These are phyloP conservation scores for Platorchestia sp. DNA, from an alignment of 1,140 invertebrate genomes.

Conservation along the genomic window DNA sequence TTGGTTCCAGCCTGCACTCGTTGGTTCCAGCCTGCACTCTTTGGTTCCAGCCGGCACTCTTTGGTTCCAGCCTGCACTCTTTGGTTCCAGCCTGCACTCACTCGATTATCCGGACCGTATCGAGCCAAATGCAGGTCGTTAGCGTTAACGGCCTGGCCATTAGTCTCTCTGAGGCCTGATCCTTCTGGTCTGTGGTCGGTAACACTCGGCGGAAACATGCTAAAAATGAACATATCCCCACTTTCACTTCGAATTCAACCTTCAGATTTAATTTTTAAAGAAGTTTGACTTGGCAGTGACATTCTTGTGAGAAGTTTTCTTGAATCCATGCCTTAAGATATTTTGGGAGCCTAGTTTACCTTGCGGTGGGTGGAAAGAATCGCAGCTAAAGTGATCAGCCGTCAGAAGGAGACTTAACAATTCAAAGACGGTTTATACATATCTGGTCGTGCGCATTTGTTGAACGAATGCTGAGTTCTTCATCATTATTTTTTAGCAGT, in stretches of 20 bases:
- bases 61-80: not conserved
- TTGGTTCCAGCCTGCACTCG: not conserved
- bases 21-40: not conserved
- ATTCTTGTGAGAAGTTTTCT: not conserved
- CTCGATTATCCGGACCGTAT: constrained; percentile 1
- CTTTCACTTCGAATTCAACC: not conserved
- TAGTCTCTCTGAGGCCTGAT: not conserved
- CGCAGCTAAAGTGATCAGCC: not conserved
- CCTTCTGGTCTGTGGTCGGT: not conserved
- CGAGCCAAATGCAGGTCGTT: constrained; percentile 28
- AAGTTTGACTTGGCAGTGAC: not conserved
- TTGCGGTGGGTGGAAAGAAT: not conserved
- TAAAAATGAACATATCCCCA: not conserved
- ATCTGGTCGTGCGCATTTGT: too few relatives aligned
- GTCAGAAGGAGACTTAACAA: not conserved
- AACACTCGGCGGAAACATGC: not conserved
- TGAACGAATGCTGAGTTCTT: too few relatives aligned
- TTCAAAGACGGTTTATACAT: too few relatives aligned
- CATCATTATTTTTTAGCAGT: too few relatives aligned
- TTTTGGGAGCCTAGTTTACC: not conserved
- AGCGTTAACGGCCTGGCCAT: not conserved
- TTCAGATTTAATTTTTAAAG: not conserved
- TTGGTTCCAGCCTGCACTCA: not conserved
- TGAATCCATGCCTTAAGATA: not conserved
- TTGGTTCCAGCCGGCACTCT: not conserved